Base-by-base conservation (phyloP, 2,113 vertebrate genomes). In the Setophaga petechia region DNA sequence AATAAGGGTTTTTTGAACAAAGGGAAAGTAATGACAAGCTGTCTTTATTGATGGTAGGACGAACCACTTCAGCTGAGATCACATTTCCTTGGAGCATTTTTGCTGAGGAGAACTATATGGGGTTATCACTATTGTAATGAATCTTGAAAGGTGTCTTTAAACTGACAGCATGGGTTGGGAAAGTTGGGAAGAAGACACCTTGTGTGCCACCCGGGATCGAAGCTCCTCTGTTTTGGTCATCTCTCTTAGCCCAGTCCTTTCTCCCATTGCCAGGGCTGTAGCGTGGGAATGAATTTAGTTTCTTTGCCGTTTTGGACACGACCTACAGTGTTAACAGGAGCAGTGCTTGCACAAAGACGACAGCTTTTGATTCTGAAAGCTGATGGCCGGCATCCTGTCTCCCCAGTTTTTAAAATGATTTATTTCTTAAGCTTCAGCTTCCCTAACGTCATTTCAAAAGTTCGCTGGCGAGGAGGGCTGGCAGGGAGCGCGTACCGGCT, bases 381-480 rank as follows among this genome's bases (percentile, higher is more conserved):
- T 10, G 51, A 28, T 3, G 59, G 62, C 33, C 35, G 2, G 59
- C 43, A 67, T 7, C 15, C 2, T 7, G 10, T n/a, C 10, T 41
- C 11, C 35, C 18, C 19, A 21, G 9, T 10, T 20, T 20, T 27
- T 8, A 4, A 55, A 66, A 20, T 2, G 0, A 13, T 10, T 21
- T 6, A 5, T 37, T 39, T 57, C 14, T 37, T 14, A n/a, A 27
- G 13, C 57, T 68, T 51, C 54, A 39, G 24, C 43, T 27, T 30
- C n/a, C 30, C 39, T 9, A 35, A 17, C 2, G 24, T 12, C 2
- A 12, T 31, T 23, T 61, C 28, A 54, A 41, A 74, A 71, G 83
- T 63, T 33, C 24, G 6, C 15, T 2, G 52, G 17, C 19, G 21
- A 15, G 24, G 44, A 63, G 63, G 62, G 6, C 65, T 6, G 44